Conservation (phyloP, 2,797 vertebrate genomes). For the Enoplosus armatus region DNA sequence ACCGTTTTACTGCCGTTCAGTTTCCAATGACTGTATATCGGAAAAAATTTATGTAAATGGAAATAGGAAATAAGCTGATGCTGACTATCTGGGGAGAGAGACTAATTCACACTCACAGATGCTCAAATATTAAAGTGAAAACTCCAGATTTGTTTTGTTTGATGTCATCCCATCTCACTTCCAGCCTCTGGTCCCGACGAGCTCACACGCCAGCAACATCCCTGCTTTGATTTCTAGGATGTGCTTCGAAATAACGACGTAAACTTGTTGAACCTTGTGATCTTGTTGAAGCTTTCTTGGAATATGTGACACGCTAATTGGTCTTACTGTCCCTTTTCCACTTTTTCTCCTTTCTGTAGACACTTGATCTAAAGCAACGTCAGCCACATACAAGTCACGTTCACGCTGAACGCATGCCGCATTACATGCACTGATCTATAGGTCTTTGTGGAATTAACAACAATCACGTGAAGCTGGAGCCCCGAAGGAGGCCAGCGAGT, state of each 20-base stretch:
- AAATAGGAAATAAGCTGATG: neutral
- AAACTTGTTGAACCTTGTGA: constrained; percentile 4
- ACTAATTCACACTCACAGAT: neutral
- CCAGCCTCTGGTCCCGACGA: neutral
- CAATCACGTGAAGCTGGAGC: constrained; percentile 51
- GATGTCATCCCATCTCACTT: neutral
- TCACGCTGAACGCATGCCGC: neutral
- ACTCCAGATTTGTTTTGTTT: neutral
- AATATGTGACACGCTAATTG: neutral
- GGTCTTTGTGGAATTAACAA: constrained; percentile 48
- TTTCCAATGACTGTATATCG: neutral
- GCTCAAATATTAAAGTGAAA: neutral
- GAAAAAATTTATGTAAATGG: neutral
- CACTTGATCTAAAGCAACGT: neutral
- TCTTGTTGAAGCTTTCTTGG: constrained; percentile 2
- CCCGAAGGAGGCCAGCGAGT: constrained; percentile 45
- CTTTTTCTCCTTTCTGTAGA: neutral
- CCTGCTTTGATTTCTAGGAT: neutral
- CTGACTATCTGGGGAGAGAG: neutral
- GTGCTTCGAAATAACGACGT: neutral
- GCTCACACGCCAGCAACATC: neutral
- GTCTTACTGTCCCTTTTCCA: neutral
- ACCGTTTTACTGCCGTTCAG: neutral
- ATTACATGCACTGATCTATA: constrained; percentile 33
- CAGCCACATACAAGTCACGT: constrained; percentile 14